Evolutionary conservation across 2,113 vertebrate species (phyloP).

Genomic region (Scomber japonicus): DNA sequence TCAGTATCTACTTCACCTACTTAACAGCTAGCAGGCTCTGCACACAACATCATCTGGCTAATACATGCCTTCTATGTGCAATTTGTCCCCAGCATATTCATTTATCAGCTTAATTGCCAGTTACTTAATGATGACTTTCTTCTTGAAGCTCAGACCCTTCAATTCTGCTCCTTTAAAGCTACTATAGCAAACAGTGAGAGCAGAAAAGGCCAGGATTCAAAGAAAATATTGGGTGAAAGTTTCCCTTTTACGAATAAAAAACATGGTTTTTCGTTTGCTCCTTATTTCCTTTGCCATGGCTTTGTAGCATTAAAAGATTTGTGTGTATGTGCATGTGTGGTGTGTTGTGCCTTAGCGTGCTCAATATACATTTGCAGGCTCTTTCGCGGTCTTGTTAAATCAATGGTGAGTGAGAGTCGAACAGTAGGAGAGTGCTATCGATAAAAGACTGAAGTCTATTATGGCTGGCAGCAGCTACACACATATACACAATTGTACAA

Average conservation of each 20-base stretch:
- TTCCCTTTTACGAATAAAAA: too few species aligned
- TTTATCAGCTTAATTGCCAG: constrained; percentile 58
- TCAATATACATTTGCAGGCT: constrained; percentile 2
- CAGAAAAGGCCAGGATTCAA: background rate
- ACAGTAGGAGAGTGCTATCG: constrained; percentile 5
- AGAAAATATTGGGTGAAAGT: background rate
- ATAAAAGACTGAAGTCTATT: constrained; percentile 3
- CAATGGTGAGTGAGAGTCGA: background rate
- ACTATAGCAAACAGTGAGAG: background rate
- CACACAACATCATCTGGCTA: constrained; percentile 38
- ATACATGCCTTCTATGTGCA: constrained; percentile 25
- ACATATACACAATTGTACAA: background rate
- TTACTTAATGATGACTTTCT: constrained; percentile 40
- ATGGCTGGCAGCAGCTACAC: background rate
- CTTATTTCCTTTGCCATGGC: too few species aligned
- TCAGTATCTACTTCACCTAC: background rate
- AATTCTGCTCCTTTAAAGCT: constrained; percentile 10
- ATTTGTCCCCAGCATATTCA: constrained; percentile 36
- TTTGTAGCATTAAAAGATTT: background rate
- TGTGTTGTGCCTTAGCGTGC: background rate
- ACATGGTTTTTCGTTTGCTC: too few species aligned
- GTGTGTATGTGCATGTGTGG: background rate
- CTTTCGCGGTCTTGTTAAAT: constrained; percentile 19
- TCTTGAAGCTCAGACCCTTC: background rate
- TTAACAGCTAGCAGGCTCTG: background rate